Evolutionary conservation across 2,113 vertebrate genomes (phyloP).

Genomic region (Rhinoptilus africanus): DNA sequence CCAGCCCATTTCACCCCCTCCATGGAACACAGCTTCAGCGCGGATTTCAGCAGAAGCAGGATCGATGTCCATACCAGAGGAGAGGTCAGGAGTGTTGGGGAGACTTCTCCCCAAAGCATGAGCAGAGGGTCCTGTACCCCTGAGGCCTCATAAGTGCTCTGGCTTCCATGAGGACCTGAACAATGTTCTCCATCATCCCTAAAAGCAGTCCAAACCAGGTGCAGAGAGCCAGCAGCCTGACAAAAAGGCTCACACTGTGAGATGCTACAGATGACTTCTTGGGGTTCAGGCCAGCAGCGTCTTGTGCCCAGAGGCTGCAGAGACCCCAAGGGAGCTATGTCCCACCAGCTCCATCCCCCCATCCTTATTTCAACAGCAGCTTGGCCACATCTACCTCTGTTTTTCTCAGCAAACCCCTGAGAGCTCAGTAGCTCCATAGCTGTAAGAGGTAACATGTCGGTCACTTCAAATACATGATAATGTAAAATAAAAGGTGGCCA

Average conservation of each 20-base stretch:
- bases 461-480: neutral
- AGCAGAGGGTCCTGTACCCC: neutral
- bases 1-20: neutral
- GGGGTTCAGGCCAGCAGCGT: neutral
- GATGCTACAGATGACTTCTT: neutral
- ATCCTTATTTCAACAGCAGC: neutral
- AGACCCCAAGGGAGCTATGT: neutral
- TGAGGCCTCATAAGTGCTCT: fast-evolving
- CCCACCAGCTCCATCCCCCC: neutral
- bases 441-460: fast-evolving
- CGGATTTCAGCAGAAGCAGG: neutral
- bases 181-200: neutral
- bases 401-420: neutral
- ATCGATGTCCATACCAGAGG: neutral
- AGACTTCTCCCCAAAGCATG: neutral
- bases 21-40: neutral
- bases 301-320: neutral
- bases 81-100: neutral
- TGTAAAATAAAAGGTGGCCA: neutral
- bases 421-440: fast-evolving
- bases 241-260: neutral
- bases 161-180: neutral
- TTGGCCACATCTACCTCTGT: neutral
- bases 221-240: neutral
- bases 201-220: neutral